Conservation (phyloP, 2,888 invertebrate genomes). For the Taenaris catops region DNA sequence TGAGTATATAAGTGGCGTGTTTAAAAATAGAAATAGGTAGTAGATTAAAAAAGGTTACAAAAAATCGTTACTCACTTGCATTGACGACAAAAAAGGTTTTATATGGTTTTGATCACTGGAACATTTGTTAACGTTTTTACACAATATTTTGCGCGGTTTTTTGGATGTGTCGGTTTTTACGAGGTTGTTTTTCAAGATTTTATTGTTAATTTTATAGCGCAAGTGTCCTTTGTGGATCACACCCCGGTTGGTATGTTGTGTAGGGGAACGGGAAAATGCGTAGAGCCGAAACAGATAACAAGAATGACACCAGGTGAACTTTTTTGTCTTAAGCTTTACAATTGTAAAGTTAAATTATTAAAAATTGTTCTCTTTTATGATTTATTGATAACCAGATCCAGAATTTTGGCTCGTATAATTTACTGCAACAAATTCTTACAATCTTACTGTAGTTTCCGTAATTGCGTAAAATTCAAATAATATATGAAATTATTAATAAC, state of each 20-base stretch:
- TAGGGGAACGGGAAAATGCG: slow-evolving; percentile 34
- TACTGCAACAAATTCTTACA: too few relatives aligned
- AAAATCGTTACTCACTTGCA: slow-evolving; percentile 56
- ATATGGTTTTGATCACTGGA: slow-evolving; percentile 12
- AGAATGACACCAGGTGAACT: too few relatives aligned
- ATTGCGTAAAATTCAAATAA: too few relatives aligned
- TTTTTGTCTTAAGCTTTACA: too few relatives aligned
- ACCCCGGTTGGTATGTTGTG: slow-evolving; percentile 65
- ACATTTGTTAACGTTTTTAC: slow-evolving; percentile 10
- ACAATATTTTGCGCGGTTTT: slow-evolving; percentile 3
- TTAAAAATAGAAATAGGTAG: slow-evolving; percentile 35
- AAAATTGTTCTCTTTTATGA: too few relatives aligned
- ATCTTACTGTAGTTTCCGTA: too few relatives aligned
- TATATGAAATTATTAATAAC: too few relatives aligned
- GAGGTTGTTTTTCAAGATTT: slow-evolving; percentile 47
- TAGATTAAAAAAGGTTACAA: slow-evolving; percentile 35
- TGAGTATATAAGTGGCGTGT: too few relatives aligned
- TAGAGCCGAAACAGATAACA: slow-evolving; percentile 34
- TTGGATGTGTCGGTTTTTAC: slow-evolving; percentile 7
- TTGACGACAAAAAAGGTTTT: slow-evolving; percentile 21
- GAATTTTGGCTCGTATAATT: too few relatives aligned
- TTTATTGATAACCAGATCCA: too few relatives aligned
- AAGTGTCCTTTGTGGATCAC: slow-evolving; percentile 58
- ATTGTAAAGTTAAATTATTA: too few relatives aligned
- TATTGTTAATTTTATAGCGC: slow-evolving; percentile 57